Evolutionary conservation across 2,888 invertebrate genomes (phyloP), one percentile per base, ranked within the genome.

Genomic region (Apocheima hispidaria): DNA sequence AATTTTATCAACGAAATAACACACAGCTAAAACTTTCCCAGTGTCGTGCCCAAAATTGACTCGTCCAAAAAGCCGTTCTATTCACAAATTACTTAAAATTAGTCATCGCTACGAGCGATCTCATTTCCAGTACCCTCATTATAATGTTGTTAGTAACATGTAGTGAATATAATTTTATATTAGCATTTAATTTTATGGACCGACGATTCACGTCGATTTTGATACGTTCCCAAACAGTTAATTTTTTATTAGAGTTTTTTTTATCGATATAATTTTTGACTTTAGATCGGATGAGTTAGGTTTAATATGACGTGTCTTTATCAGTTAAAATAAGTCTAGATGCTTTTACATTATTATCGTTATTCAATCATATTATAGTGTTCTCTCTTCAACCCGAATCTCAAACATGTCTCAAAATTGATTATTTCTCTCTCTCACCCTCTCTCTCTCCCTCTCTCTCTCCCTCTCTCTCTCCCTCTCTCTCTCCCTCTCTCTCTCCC

Each of bases 161-260:
- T 84, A 84, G 82, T 79, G 83, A 83, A 84, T 85, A 87, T 87
- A 86, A 87, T 90, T 81, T 84, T 83, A 80, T 88, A 92, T 92
- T 91, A 92, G 89, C 92, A 92, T 92, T 91, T 92, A 90, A 91
- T 92, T 91, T 91, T 82, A 87, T 85, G 83, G 86, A 77, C 87
- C 81, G 87, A 83, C 82, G 90, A 79, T 82, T 82, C 68, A 68
- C 69, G 71, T 70, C 83, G 82, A 79, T 75, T 74, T 75, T 75
- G 72, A 73, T 73, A 60, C 10, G 86, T 86, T 87, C 84, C 82
- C 83, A 85, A 80, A 86, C 68, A 57, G 44, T 57, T 35, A 21
- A 10, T 20, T 16, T 38, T 26, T 28, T 16, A 35, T 49, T 23
- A 48, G 5, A 18, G 40, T 23, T 28, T 10, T 35, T 18, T 23